A percentile compares a stretch with the other conserved stretches of the same genome.
Evolutionary conservation across 2,888 invertebrate species (phyloP).

Genomic region (Nemotelus nigrinus): DNA sequence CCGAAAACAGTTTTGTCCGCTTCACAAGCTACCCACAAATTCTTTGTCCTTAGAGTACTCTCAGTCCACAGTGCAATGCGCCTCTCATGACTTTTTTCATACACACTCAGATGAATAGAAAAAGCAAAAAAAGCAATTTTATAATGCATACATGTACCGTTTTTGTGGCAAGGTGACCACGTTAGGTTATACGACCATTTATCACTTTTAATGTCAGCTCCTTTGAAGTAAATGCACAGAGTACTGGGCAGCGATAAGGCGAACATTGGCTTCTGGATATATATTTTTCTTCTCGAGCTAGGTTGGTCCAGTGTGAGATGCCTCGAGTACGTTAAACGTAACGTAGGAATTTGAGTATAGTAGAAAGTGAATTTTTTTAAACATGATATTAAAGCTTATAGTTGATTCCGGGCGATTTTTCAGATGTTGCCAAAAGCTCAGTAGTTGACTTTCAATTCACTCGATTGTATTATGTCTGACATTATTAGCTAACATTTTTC

Average conservation of each 20-base stretch:
- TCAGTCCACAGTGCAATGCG: not conserved
- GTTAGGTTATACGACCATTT: constrained; percentile 39
- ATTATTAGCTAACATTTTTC: too few species aligned
- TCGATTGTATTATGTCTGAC: too few species aligned
- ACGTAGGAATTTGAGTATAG: not conserved
- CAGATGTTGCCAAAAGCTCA: too few species aligned
- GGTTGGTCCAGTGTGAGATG: too few species aligned
- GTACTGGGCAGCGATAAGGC: constrained; percentile 27
- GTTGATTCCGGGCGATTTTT: too few species aligned
- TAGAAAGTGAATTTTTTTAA: too few species aligned
- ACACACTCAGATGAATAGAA: not conserved
- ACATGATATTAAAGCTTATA: too few species aligned
- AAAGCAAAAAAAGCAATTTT: constrained; percentile 24
- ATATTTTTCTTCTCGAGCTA: not conserved
- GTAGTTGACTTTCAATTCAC: too few species aligned
- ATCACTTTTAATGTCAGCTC: constrained; percentile 44
- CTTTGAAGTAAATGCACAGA: constrained; percentile 33
- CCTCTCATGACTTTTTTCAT: not conserved
- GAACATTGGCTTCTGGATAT: not conserved
- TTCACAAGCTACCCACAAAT: not conserved
- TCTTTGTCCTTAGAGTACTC: not conserved
- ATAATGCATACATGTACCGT: constrained; percentile 28
- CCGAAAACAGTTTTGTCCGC: too few species aligned
- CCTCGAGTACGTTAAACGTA: not conserved
- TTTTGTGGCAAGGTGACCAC: constrained; percentile 33